Percentiles rank a stretch among this genome's conserved stretches.
Evolutionary conservation across 2,113 vertebrate species (phyloP).

Genomic region (Stictonetta naevosa): DNA sequence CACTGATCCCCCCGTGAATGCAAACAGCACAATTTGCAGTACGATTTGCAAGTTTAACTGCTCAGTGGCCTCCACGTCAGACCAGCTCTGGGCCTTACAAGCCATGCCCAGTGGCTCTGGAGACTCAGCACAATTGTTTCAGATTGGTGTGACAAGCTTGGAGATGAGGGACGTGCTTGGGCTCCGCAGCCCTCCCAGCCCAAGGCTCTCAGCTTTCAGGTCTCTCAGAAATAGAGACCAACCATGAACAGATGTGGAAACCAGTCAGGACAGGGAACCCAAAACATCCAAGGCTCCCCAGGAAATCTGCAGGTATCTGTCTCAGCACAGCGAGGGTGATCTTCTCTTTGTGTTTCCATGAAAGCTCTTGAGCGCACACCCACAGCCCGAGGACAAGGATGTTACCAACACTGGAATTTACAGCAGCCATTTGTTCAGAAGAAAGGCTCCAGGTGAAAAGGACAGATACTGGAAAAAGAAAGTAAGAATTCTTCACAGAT

Average conservation of each 20-base stretch:
- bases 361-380: neutral
- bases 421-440: neutral
- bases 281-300: neutral
- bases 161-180: neutral
- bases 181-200: neutral
- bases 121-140: neutral
- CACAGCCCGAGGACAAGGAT: conserved; percentile 41
- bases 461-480: neutral
- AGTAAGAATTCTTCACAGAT: neutral
- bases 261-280: neutral
- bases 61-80: fast-evolving
- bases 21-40: neutral
- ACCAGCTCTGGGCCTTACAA: neutral
- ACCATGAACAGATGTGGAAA: neutral
- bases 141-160: neutral
- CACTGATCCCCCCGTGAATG: neutral
- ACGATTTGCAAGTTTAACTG: neutral
- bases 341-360: conserved; percentile 15
- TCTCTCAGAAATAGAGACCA: neutral
- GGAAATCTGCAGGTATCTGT: neutral
- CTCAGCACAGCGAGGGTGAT: neutral
- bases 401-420: conserved; percentile 41
- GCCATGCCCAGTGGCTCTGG: neutral
- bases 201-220: neutral
- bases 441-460: conserved; percentile 48